Evolutionary conservation across 2,113 vertebrate genomes (phyloP).

Genomic region (Isichthys henryi): DNA sequence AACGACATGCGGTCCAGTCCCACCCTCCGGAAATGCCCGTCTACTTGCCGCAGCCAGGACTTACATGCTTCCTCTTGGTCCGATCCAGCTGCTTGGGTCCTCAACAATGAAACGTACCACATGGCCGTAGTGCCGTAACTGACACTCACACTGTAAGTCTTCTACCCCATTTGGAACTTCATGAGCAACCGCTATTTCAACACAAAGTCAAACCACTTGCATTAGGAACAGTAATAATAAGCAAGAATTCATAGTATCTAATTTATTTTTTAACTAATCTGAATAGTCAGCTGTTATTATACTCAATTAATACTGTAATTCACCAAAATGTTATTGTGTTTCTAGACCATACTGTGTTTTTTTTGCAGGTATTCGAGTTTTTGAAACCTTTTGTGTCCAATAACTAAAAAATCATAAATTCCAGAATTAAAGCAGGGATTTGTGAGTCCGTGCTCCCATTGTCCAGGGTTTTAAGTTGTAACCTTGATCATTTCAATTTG

Average conservation of each 20-base stretch:
- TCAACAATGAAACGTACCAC: neutral
- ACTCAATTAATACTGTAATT: neutral
- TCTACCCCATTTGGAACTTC: neutral
- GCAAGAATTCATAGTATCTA: neutral
- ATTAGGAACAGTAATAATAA: neutral
- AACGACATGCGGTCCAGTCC: neutral
- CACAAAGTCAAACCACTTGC: neutral
- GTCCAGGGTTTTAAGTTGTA: neutral
- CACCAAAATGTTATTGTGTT: neutral
- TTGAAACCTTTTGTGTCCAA: neutral
- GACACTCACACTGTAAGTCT: neutral
- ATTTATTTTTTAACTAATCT: neutral
- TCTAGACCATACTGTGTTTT: neutral
- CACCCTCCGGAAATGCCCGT: neutral
- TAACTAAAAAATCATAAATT: neutral
- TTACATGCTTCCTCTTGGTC: neutral
- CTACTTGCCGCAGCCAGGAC: neutral
- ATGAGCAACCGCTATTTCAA: neutral
- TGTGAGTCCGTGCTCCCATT: neutral
- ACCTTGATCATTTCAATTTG: neutral
- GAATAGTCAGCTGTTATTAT: neutral
- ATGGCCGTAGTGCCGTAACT: neutral
- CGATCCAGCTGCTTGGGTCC: neutral
- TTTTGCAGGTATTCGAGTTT: neutral
- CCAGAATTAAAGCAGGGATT: neutral